Conservation (phyloP, 2,113 vertebrate species). For the Ptilonorhynchus violaceus region DNA sequence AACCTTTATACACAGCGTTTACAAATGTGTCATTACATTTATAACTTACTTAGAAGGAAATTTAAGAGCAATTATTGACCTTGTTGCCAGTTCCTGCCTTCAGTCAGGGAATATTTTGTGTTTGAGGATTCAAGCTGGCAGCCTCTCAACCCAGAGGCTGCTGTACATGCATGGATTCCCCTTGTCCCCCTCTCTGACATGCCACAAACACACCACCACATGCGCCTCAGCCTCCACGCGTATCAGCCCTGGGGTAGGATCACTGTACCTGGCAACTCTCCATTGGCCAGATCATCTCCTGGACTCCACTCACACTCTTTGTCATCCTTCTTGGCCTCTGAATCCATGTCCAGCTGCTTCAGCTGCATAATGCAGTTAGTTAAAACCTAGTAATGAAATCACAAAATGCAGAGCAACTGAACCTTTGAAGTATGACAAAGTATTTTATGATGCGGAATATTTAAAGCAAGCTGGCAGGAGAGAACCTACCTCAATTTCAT, state of each 20-base stretch:
- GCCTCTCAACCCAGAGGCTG: neutral
- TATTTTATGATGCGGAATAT: neutral
- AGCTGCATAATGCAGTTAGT: conserved; percentile 89
- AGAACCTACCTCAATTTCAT: conserved; percentile 85
- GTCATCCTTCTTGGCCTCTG: conserved; percentile 40
- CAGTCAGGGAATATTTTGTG: neutral
- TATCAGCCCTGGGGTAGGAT: neutral
- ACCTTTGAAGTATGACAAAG: neutral
- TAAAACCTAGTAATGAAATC: conserved; percentile 79
- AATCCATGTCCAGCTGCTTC: conserved; percentile 78
- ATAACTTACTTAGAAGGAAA: neutral
- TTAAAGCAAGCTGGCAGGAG: neutral
- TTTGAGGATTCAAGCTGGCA: neutral
- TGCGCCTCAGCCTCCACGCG: neutral
- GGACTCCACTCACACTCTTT: conserved; percentile 60
- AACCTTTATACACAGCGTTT: neutral
- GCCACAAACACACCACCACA: accelerated
- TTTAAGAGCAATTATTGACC: neutral
- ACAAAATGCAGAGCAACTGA: too few species aligned
- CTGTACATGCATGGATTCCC: neutral
- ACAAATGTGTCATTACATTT: neutral
- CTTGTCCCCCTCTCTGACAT: neutral
- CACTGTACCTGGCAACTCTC: conserved; percentile 76
- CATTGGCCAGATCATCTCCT: conserved; percentile 80
- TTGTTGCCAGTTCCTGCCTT: neutral